phyloP scores from a whole-genome alignment of 2,888 invertebrate species.

The Lasioglossum calceatum region DNA sequence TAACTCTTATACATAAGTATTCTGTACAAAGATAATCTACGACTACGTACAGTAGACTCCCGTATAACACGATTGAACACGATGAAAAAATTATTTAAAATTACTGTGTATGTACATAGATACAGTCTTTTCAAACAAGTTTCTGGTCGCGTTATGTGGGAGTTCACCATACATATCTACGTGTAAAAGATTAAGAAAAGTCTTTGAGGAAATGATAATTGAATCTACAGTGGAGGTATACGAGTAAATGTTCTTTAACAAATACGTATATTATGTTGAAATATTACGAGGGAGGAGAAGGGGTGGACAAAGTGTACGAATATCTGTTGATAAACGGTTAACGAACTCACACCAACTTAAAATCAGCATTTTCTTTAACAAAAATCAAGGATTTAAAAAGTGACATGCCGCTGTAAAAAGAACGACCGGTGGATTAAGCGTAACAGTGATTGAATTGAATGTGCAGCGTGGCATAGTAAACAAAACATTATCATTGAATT shows the following conservation, averaged over 20 bases:
- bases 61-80: too few relatives aligned
- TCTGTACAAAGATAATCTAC: conserved; percentile 1
- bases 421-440: conserved; percentile 24
- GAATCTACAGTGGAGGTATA: conserved; percentile 8
- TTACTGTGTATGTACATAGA: too few relatives aligned
- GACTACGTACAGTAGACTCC: not conserved
- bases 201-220: not conserved
- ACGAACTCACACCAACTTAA: conserved; percentile 77
- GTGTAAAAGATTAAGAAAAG: conserved; percentile 5
- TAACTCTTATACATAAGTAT: not conserved
- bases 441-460: conserved; percentile 50
- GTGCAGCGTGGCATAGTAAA: conserved; percentile 69
- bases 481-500: conserved; percentile 73
- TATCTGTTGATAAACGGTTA: conserved; percentile 5
- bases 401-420: conserved; percentile 71
- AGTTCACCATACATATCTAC: not conserved
- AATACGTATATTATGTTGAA: not conserved
- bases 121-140: too few relatives aligned
- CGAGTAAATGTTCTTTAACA: not conserved
- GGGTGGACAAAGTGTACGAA: not conserved
- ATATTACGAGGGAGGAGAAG: not conserved
- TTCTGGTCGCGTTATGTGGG: too few relatives aligned
- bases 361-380: conserved; percentile 76
- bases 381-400: conserved; percentile 75
- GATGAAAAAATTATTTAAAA: too few relatives aligned